Evolutionary conservation across 2,888 invertebrate species (phyloP), one percentile per base, ranked within the genome.

Genomic region (Allygus modestus): DNA sequence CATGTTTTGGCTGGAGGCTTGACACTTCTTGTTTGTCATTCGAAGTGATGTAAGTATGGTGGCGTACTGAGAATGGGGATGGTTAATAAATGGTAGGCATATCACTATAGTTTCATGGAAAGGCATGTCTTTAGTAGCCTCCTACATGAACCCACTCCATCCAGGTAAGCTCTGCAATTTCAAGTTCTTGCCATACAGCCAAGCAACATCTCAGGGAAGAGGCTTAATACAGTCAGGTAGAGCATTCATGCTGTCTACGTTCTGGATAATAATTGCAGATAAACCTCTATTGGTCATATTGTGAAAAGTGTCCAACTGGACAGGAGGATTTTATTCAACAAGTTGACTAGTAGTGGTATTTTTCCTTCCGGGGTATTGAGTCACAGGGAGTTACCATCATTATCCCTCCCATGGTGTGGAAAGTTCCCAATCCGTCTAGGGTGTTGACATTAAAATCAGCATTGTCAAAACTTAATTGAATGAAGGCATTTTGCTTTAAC

Each of bases 41-140:
- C 86, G 61, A 90, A 88, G 82, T 89, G 90, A 23, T 54, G 89
- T 90, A 43, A 89, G 20, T 51, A 79, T n/a, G 51, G 79, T 54
- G n/a, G 51, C 54, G n/a, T 51, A 58, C 9, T 54, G 84, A 87
- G 86, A 88, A 75, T 84, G 82, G 84, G 89, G 89, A 71, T 88
- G 86, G 86, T 89, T 87, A 73, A 90, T 89, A 82, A 90, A 90
- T 54, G 89, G 90, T 46, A 89, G 85, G 87, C 86, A 89, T 75
- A 85, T 81, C 85, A 89, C 83, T 81, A 87, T 81, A 82, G 88
- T 87, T 23, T 23, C 87, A 86, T 87, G 83, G 87, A 86, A 89
- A 84, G 71, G 61, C 81, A 4, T 69, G 31, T 28, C 20, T 58
- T 58, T 20, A 5, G 88, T 88, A 83, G 86, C 79, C 84, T 86